Base-by-base conservation (phyloP, 2,113 vertebrate genomes). In the Nyctereutes procyonoides region DNA sequence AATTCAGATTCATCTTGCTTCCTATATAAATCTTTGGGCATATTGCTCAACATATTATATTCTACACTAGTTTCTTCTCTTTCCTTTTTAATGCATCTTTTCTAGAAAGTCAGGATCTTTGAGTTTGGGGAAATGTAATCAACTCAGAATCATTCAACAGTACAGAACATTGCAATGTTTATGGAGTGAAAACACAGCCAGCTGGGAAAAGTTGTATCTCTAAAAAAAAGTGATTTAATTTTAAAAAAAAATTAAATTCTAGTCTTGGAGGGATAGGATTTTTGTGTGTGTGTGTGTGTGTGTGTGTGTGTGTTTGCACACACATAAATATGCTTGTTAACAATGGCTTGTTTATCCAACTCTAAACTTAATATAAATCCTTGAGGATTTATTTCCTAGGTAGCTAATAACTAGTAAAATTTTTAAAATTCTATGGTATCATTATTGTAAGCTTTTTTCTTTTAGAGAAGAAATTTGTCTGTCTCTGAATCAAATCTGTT, bases 61-160 rank as follows among this genome's bases (percentile, higher is more conserved):
- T 82, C 9, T 48, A 28, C 2, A 74, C 69, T 56, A 15, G 3
- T 58, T 94, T 67, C 10, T 89, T 58, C 8, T 91, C n/a, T 77
- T 81, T 92, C 10, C 0, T 26, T 85, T 60, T 79, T 26, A 43
- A 67, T 13, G 17, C 1, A 10, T 60, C 15, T 65, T 94, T 95
- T 71, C 60, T 92, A 60, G 62, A 95, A 79, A 80, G 12, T 51
- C 26, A 79, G 11, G 12, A 60, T 83, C 38, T 73, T 67, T 79
- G 43, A 96, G 35, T 74, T 90, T 87, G n/a, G 79, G 69, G 5
- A 94, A 96, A 65, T 74, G 14, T 48, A 79, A 83, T 43, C 62
- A 92, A 58, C 58, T 87, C 11, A 63, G 26, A 88, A 89, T 77
- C 43, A 20, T 19, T 86, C 73, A 95, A 67, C 30, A 90, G 32